These are phyloP conservation scores for Chrysemys picta DNA, from an alignment of 2,113 vertebrate species.

Conservation along the genomic window DNA sequence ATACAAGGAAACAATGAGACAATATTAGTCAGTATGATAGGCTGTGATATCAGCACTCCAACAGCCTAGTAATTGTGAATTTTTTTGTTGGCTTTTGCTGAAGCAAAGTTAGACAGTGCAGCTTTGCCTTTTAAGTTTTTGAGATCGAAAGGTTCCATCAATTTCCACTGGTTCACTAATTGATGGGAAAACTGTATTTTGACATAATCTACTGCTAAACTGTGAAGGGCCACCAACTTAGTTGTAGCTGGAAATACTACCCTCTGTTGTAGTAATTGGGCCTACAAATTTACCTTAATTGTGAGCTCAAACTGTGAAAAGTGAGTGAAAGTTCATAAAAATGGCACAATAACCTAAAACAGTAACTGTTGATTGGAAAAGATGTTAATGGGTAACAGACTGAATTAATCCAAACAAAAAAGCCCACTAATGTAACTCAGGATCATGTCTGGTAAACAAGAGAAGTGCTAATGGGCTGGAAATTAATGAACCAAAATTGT, in stretches of 20 bases:
- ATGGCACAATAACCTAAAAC: not conserved
- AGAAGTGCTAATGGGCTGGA: not conserved
- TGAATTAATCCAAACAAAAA: not conserved
- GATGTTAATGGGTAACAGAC: not conserved
- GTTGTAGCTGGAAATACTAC: not conserved
- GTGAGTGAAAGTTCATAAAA: not conserved
- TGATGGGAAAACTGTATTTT: not conserved
- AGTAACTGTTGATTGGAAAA: not conserved
- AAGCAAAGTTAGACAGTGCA: not conserved
- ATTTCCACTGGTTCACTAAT: not conserved
- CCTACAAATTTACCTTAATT: not conserved
- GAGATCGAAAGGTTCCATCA: not conserved
- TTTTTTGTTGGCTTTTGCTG: not conserved
- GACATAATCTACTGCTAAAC: not conserved
- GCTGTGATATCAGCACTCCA: not conserved
- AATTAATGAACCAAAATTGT: not conserved
- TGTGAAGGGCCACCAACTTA: not conserved
- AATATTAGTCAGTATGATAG: not conserved
- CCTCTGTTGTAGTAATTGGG: not conserved
- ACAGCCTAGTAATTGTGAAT: not conserved
- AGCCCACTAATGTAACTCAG: not conserved
- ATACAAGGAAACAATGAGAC: not conserved
- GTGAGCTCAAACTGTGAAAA: not conserved
- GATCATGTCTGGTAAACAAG: not conserved
- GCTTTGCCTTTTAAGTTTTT: not conserved